Base-by-base conservation (phyloP, 2,888 invertebrate species). In the Laothoe populi region DNA sequence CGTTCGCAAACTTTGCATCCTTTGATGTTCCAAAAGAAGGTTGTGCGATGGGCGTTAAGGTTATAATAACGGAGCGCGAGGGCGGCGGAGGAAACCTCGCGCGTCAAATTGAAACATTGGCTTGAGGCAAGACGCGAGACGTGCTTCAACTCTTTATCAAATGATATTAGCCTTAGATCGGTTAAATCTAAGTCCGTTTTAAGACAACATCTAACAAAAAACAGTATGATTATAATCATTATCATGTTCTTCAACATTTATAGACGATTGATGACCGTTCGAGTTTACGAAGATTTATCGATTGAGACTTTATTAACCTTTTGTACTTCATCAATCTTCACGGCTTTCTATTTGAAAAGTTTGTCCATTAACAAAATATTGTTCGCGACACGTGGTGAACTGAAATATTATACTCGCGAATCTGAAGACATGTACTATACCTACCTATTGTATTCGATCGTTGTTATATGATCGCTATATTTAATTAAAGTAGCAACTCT, bases 201-300 rank as follows among this genome's bases (percentile, higher is more conserved):
- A 19, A 42, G 16, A 44, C 60, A 45, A 59, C 59, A 40, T 49
- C 38, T 63, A 62, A 64, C 63, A 57, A 48, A 61, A 66, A 71
- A 63, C 59, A 60, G 21, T 40, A 62, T 68, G 70, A 72, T 73
- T 73, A 66, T 71, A 64, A 68, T 69, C 66, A 77, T 74, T 76
- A 73, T 70, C 72, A 65, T 66, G 64, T 68, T 62, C 60, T 69
- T 67, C 58, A 40, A 62, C 59, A 64, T 76, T 72, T 70, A 70
- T 73, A 63, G 64, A 65, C 70, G 75, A 77, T 79, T 76, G 72
- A 75, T 77, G 69, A 70, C 68, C 69, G 69, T 69, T 73, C 67
- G 63, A 68, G 68, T 70, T 71, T 64, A 58, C 60, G 67, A 77
- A 86, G 84, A 86, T 84, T 79, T 82, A 86, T 84, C 69, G 75